Percentiles rank a stretch among this genome's conserved stretches.
Conservation (phyloP, 2,113 vertebrate genomes). For the Tinamus guttatus region DNA sequence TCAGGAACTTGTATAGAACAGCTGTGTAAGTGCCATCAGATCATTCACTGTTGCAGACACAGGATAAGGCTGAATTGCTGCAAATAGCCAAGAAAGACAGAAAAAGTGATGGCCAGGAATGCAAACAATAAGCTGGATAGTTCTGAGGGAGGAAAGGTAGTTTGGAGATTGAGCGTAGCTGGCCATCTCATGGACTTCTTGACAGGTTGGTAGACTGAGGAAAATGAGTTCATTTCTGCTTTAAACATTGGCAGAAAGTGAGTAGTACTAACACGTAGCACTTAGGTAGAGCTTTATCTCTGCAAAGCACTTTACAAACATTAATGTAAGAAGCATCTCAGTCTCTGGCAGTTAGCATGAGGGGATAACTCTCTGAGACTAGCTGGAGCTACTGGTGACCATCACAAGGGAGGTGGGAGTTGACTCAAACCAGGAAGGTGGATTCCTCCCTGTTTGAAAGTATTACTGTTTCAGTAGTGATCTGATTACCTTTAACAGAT, state of each 20-base stretch:
- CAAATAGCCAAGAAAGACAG: neutral
- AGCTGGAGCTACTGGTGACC: neutral
- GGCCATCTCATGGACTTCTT: constrained; percentile 12
- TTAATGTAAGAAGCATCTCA: neutral
- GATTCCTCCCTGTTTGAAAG: neutral
- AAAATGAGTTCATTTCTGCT: neutral
- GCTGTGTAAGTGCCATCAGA: neutral
- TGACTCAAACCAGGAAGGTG: neutral
- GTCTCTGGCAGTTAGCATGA: neutral
- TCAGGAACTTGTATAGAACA: neutral
- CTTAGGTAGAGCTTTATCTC: constrained; percentile 60
- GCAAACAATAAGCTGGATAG: neutral
- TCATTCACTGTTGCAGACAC: neutral
- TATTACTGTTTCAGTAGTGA: neutral
- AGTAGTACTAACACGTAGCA: constrained; percentile 37
- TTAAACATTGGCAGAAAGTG: neutral
- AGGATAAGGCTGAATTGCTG: neutral
- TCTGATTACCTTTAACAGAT: neutral
- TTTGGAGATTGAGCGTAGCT: neutral
- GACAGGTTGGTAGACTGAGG: accelerated
- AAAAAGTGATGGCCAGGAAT: neutral
- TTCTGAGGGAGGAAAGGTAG: neutral
- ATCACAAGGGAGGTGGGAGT: neutral
- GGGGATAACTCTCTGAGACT: neutral
- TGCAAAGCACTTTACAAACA: constrained; percentile 71